Evolutionary conservation across 2,113 vertebrate genomes (phyloP), one percentile per base, ranked within the genome.

Genomic region (Tauraco erythrolophus): DNA sequence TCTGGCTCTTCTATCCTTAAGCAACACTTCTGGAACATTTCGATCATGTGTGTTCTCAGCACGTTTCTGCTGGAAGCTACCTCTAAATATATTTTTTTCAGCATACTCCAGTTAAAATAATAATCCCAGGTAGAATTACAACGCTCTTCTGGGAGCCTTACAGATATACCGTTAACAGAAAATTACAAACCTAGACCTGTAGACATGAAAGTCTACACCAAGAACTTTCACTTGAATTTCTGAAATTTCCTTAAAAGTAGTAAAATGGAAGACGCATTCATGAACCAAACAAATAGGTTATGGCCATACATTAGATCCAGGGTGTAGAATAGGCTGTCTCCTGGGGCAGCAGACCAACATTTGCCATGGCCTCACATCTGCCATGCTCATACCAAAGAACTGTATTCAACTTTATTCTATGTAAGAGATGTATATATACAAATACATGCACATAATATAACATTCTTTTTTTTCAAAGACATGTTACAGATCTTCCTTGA

Each of bases 131-230:
- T 60, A 53, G 24, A 86, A 46, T 33, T 21, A 31, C 4, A 90
- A 4, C 8, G 4, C 0, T 60, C 53, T 45, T 65, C 22, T 13
- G 13, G 14, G 0, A 48, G 3, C 2, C 33, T 69, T 60, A 45
- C 24, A 54, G 14, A n/a, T 13, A 28, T 3, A 9, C 11, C 8
- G 2, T 28, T 69, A 76, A 28, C 27, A 90, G 46, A 27, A 48
- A 72, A 39, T 14, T 31, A 31, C 43, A 68, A 53, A 53, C 33
- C 11, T 33, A 48, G 14, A 84, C 1, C 9, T 54, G 31, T 19
- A 41, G 19, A 13, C 5, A n/a, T 7, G 12, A 57, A 87, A 70
- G 2, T 5, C 45, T 72, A 14, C 18, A 57, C 3, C 16, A 46
- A 50, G 22, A 25, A 33, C 11, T 37, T 70, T 6, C 11, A 6